Base-by-base conservation (phyloP, 2,888 invertebrate species). In the Penaeus monodon region DNA sequence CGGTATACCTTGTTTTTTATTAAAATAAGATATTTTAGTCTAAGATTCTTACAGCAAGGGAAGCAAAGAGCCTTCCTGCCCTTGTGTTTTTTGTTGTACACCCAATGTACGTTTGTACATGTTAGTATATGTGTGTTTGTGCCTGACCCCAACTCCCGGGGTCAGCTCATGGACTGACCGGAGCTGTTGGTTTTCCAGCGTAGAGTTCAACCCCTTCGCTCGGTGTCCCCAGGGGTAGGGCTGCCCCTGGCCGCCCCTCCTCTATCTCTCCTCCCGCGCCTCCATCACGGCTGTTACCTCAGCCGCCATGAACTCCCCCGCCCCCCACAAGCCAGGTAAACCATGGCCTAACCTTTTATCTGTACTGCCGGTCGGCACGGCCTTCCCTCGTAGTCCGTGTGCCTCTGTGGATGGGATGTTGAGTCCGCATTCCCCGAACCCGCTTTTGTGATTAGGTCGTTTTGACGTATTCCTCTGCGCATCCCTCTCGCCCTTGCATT, bases 321-420 rank as follows among this genome's bases (percentile, higher is more conserved):
- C 81, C 63, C 77, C 86, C 17, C 86, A 86, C 81, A 86, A 81
- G 81, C 81, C 86, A 86, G 86, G 86, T 86, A 86, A 86, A 81
- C 64, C 76, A 38, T 63, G 63, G 63, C 29, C 44, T n/a, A 29
- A 29, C 29, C 57, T 57, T 57, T 57, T 57, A 17, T 57, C 20
- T 57, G 57, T 57, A 57, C 57, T 57, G 57, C 17, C 57, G 10
- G 57, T 57, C 17, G 57, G 57, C 57, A 57, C 57, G 57, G 57
- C 57, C 57, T 57, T 3, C 14, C 57, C 57, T 17, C 57, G 57
- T 57, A 57, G 57, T 57, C 57, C 57, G 57, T 57, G 57, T 57
- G 57, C 57, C 57, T 57, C 17, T 57, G 49, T 49, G 14, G 57
- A 57, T 20, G 57, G 57, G 57, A 49, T 49, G 49, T 49, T 49